Evolutionary conservation across 2,113 vertebrate species (phyloP), one percentile per base, ranked within the genome.

Genomic region (Talpa occidentalis): DNA sequence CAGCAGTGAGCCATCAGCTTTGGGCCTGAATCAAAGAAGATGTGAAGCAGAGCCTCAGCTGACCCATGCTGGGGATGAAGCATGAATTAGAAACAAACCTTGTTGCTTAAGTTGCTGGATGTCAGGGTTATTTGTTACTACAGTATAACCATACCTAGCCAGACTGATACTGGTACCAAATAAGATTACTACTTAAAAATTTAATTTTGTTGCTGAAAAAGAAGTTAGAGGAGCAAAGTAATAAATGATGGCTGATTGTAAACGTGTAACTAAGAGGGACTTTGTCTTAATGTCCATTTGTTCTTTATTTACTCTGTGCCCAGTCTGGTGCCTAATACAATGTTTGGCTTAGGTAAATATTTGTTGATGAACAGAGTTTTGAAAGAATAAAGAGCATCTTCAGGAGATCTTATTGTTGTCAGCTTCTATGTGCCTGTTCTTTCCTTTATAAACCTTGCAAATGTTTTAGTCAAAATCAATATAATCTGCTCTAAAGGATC

Each of bases 151-250:
- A 47, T 35, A 32, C n/a, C 85, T 59, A 49, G 84, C 8, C 94
- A 83, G 77, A 88, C 28, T 72, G 11, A 79, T 78, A 77, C 6
- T 54, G n/a, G 15, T 54, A 32, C 8, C 26, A 52, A 77, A 3
- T 79, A 70, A 79, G 60, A 93, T 56, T 73, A 94, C 37, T 73
- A 93, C 49, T 85, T 64, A 14, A 66, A 64, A 83, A n/a, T 16
- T 69, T 76, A 17, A 44, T 76, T 93, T 79, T 49, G 8, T 84
- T 82, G 69, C 35, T 72, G 12, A 30, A 83, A 92, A 76, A 30
- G 19, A 19, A 2, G 1, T 87, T 88, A 52, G 44, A 77, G 77
- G 42, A 62, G 62, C 54, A n/a, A 14, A 30, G 9, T 32, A 78
- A 64, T 84, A 78, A 56, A 89, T 79, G 17, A 54, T 56, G 10